Base-by-base conservation (phyloP, 23 tunicate species). In the Oikopleura dioica region DNA sequence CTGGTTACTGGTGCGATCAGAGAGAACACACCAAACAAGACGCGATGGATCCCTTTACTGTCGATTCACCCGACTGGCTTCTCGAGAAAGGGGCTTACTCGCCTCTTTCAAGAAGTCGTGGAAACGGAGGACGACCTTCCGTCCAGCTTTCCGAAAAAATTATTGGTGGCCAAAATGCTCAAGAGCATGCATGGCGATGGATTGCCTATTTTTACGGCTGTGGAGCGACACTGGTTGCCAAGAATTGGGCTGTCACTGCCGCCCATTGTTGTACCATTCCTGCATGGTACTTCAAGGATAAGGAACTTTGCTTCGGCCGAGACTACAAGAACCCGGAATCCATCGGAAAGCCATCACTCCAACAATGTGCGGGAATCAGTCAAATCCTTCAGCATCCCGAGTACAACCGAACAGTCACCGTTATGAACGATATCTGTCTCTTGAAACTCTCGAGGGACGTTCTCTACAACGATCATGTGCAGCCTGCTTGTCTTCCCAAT, bases 191-290 rank as follows among this genome's bases (percentile, higher is more conserved):
- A 0, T 94, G 86, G 88, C 95, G 95, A 0, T 94, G 95, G 95
- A 94, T 94, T 75, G 44, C 38, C 1, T 68, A 78, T 32, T 76
- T 32, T 55, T 50, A 87, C 30, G 86, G 76, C 36, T 94, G 99
- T 37, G 99, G 95, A 1, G 95, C 86, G 21, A 79, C 99, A 0
- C 75, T 94, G 16, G 79, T 94, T 24, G 84, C 88, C 51, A 79
- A 78, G 9, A 76, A 84, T 35, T 94, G 99, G 99, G 82, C 87
- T 0, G 44, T 86, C 44, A 94, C 99, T 21, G 99, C 99, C 0
- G 99, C 99, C 0, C 99, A 94, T 51, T 94, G 99, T 81, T 86
- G 72, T 63, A 63, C 72, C 4, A 63, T 63, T 63, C 72, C 72
- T 2, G 72, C 33, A 21, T 63, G 55, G 55, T 44, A 44, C 21